Evolutionary conservation across 2,888 invertebrate genomes (phyloP), one percentile per base, ranked within the genome.

Genomic region (Craniophora ligustri): DNA sequence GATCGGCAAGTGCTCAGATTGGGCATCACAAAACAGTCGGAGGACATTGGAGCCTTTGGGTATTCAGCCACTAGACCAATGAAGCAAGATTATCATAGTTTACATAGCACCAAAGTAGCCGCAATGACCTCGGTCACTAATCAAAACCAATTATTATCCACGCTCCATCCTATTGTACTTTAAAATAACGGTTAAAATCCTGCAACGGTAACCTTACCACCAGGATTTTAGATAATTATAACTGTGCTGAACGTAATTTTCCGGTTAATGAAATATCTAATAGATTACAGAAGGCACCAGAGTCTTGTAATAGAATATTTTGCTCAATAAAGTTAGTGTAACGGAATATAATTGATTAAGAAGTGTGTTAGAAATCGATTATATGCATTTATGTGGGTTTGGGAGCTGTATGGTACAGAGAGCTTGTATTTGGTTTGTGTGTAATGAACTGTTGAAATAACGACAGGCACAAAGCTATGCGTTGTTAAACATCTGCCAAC

Each of bases 261-360:
- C 72, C 72, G 62, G 65, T 48, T 79, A 75, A 78, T 79, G 68
- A 75, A 81, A 74, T 67, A 61, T 70, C 67, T 74, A 75, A 73
- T 73, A 69, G 67, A 75, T 76, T 65, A 65, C 68, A 60, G 53
- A 58, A 68, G 64, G 35, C 58, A 51, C 51, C 26, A 53, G 59
- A 59, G 38, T 23, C 16, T 51, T 44, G 48, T 72, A 58, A 71
- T 54, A 45, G 56, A 72, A 75, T 62, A 61, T 65, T 72, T 65
- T 39, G 56, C 56, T 54, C 51, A 41, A 58, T 75, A 54, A 65
- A 72, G 8, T 50, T 19, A 23, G 34, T 53, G 28, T 62, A 67
- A 51, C 58, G 57, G 68, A 35, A 60, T 40, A 42, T 71, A 67
- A 67, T 71, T 67, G 68, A 38, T 48, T 61, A 1, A 13, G 38